Percentiles rank a stretch among this genome's conserved stretches.
Evolutionary conservation across 2,113 vertebrate genomes (phyloP).

Genomic region (Noctilio leporinus): DNA sequence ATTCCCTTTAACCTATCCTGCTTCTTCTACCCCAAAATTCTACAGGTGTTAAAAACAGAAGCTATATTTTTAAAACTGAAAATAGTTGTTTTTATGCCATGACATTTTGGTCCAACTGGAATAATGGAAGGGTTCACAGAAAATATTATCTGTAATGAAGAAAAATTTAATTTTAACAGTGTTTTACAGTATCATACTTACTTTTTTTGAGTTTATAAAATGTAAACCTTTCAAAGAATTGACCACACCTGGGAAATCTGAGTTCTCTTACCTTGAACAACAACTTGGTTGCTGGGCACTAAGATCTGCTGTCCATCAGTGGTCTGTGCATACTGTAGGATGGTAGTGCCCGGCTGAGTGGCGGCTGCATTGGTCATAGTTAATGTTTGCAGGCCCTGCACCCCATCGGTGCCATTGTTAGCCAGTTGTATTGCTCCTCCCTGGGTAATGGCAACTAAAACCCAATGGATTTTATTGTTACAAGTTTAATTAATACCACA

Average conservation of each 20-base stretch:
- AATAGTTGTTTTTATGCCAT: conserved; percentile 73
- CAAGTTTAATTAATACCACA: conserved; percentile 50
- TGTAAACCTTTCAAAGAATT: conserved; percentile 1
- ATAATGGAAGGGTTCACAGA: conserved; percentile 43
- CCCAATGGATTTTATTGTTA: conserved; percentile 63
- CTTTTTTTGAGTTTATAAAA: conserved; percentile 51
- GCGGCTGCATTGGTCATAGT: conserved; percentile 94
- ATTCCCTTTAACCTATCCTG: neutral
- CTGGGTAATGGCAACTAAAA: conserved; percentile 96
- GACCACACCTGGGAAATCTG: neutral
- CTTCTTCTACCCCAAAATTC: neutral
- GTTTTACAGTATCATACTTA: conserved; percentile 55
- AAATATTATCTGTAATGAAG: conserved; percentile 18
- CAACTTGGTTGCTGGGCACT: conserved; percentile 98
- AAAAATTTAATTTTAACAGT: conserved; percentile 34
- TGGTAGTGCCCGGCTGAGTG: conserved; percentile 91
- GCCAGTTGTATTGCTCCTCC: conserved; percentile 97
- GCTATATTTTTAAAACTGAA: conserved; percentile 13
- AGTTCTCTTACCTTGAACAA: conserved; percentile 93
- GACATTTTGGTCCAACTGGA: conserved; percentile 56
- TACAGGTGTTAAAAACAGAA: neutral
- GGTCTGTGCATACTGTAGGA: conserved; percentile 98
- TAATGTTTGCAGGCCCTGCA: conserved; percentile 94
- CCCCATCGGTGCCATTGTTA: conserved; percentile 97
- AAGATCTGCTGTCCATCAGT: conserved; percentile 98